These are phyloP conservation scores for Byasa hedistus DNA, from an alignment of 2,888 invertebrate genomes.

Conservation along the genomic window DNA sequence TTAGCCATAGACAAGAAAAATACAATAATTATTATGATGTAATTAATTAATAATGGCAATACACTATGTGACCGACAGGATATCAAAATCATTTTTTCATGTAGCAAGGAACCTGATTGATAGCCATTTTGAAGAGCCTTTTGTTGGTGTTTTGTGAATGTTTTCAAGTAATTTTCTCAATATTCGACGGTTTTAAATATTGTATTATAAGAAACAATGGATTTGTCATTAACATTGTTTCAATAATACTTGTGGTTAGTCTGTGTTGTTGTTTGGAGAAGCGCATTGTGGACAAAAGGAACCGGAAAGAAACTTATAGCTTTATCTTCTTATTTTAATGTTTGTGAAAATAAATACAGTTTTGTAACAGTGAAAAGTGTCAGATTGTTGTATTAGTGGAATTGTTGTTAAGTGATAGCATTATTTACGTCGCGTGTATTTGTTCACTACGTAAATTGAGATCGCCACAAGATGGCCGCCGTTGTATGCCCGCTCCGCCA, in stretches of 20 bases:
- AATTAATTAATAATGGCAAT: constrained; percentile 69
- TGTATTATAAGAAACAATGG: constrained; percentile 31
- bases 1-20: constrained; percentile 51
- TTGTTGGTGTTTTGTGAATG: constrained; percentile 81
- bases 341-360: constrained; percentile 41
- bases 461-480: constrained; percentile 80
- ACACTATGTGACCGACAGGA: constrained; percentile 68
- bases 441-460: constrained; percentile 75
- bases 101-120: constrained; percentile 74
- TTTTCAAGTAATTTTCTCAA: constrained; percentile 70
- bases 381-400: constrained; percentile 34
- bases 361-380: constrained; percentile 42
- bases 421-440: constrained; percentile 75
- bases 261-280: constrained; percentile 63
- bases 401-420: constrained; percentile 38
- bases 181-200: constrained; percentile 52
- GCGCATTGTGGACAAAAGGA: constrained; percentile 65
- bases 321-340: constrained; percentile 54
- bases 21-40: constrained; percentile 40
- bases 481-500: constrained; percentile 75
- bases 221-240: constrained; percentile 37
- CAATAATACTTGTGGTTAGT: constrained; percentile 43
- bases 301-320: constrained; percentile 69
- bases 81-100: constrained; percentile 72
- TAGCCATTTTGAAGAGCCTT: constrained; percentile 80